Conservation (phyloP, 1,140 invertebrate species). For the Geopemphigus sp. region DNA sequence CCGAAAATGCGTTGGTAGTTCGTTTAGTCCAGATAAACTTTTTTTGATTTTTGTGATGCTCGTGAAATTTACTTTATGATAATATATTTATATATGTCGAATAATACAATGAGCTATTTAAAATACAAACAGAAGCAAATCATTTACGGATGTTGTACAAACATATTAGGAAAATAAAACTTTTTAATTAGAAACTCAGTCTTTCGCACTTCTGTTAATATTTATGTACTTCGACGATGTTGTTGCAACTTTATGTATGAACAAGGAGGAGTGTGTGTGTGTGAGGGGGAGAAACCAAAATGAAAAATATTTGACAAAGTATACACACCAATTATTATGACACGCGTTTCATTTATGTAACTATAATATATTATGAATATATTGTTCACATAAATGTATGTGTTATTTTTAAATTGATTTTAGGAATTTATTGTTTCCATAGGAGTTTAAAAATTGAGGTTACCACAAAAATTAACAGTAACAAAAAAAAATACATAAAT, state of each 20-base stretch:
- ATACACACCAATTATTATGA: background rate
- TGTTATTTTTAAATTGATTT: slow-evolving; percentile 2
- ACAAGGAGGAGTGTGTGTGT: background rate
- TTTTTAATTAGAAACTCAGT: slow-evolving; percentile 15
- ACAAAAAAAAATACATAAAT: background rate
- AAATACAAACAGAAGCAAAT: background rate
- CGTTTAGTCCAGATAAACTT: too few relatives aligned
- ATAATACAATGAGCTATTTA: background rate
- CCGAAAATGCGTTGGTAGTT: too few relatives aligned
- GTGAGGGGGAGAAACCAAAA: too few relatives aligned
- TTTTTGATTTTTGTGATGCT: background rate
- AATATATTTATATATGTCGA: background rate
- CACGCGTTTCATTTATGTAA: background rate
- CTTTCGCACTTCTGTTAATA: slow-evolving; percentile 8
- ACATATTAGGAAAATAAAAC: slow-evolving; percentile 8
- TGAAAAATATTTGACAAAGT: too few relatives aligned
- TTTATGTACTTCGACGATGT: background rate
- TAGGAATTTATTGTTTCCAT: slow-evolving; percentile 28
- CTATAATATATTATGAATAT: background rate
- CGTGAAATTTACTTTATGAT: background rate
- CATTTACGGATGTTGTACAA: background rate
- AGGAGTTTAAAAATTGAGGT: slow-evolving; percentile 24
- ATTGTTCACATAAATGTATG: background rate
- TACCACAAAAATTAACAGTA: slow-evolving; percentile 11
- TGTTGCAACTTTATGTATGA: background rate